A percentile compares a stretch with the other conserved stretches of the same genome.
phyloP scores from a whole-genome alignment of 2,888 invertebrate species.

The Fissipunctia ypsillon region DNA sequence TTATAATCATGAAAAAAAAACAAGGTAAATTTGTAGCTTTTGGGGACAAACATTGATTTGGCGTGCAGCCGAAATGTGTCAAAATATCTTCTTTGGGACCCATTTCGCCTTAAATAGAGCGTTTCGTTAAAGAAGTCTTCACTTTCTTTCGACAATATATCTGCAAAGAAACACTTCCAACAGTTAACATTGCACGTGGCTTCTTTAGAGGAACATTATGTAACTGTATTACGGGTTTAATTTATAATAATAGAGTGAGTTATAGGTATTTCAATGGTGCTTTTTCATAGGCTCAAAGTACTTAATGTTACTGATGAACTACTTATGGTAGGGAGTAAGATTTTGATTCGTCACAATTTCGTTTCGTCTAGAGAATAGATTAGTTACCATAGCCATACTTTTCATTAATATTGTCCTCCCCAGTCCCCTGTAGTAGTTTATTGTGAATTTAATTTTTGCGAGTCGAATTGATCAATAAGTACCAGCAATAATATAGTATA shows the following conservation, averaged over 20 bases:
- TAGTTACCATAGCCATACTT: constrained; percentile 22
- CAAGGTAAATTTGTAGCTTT: no score
- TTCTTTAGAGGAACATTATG: constrained; percentile 37
- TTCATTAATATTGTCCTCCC: constrained; percentile 23
- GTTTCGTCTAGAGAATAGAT: constrained; percentile 23
- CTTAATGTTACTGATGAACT: constrained; percentile 65
- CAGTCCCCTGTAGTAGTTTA: constrained; percentile 33
- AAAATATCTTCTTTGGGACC: no score
- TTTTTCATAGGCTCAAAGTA: constrained; percentile 76
- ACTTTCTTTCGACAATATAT: constrained; percentile 9
- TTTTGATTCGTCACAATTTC: constrained; percentile 40
- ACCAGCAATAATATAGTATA: constrained; percentile 64
- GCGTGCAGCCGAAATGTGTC: no score
- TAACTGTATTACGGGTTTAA: constrained; percentile 63
- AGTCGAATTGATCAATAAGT: constrained; percentile 60
- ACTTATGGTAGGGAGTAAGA: constrained; percentile 60
- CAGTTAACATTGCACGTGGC: constrained; percentile 10
- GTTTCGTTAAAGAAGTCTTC: constrained; percentile 32
- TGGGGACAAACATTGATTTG: no score
- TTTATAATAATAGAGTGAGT: constrained; percentile 59
- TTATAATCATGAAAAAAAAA: no score
- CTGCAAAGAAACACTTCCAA: constrained; percentile 24
- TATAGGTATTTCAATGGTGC: constrained; percentile 78
- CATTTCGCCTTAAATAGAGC: constrained; percentile 6
- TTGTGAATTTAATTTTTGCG: constrained; percentile 40